phyloP scores from a whole-genome alignment of 2,797 vertebrate species.

The Galagoides demidoff region DNA sequence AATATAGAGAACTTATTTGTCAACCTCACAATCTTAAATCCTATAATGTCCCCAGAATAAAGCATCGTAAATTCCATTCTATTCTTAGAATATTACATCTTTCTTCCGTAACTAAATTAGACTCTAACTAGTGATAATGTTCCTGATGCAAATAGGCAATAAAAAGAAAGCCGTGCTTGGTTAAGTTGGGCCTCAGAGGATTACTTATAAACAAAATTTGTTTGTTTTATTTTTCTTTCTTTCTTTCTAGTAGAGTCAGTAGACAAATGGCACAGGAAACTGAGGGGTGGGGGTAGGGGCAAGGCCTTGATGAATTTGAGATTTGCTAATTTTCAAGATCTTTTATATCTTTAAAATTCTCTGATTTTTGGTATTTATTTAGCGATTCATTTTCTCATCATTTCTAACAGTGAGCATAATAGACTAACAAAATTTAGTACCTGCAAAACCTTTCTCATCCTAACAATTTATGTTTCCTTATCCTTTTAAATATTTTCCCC shows the following conservation, averaged over 20 bases:
- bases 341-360: slow-evolving; percentile 34
- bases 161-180: slow-evolving; percentile 45
- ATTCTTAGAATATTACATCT: slow-evolving; percentile 30
- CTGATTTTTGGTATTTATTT: slow-evolving; percentile 39
- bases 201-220: slow-evolving; percentile 56
- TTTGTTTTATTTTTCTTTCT: background rate
- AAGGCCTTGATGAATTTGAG: background rate
- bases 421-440: background rate
- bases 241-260: slow-evolving; percentile 5
- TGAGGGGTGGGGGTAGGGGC: background rate
- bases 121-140: slow-evolving; percentile 43
- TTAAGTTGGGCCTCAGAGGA: background rate
- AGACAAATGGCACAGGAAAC: slow-evolving; percentile 14
- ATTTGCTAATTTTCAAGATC: slow-evolving; percentile 38
- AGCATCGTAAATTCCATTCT: slow-evolving; percentile 1
- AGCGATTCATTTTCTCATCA: slow-evolving; percentile 2
- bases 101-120: slow-evolving; percentile 65
- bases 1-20: background rate
- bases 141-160: slow-evolving; percentile 42
- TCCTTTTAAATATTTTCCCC: background rate
- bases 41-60: background rate
- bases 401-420: slow-evolving; percentile 48
- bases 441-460: slow-evolving; percentile 1
- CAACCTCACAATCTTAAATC: background rate
- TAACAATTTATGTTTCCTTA: slow-evolving; percentile 21